Percentiles rank a stretch among this genome's conserved stretches.
Evolutionary conservation across 2,888 invertebrate species (phyloP).

Genomic region (Pandemis heparana): DNA sequence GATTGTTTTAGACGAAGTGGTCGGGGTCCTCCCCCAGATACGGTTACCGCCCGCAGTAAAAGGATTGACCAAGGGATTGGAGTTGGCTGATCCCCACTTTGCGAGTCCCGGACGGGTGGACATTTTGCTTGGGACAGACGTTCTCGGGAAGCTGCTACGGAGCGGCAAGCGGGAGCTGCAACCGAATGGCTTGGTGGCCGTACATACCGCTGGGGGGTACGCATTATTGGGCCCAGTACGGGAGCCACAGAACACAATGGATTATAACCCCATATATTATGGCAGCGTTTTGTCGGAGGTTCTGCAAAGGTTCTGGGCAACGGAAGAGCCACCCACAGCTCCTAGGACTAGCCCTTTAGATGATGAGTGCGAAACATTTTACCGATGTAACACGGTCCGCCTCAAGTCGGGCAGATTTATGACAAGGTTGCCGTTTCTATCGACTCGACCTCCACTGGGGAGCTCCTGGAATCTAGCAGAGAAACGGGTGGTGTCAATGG

Average conservation of each 20-base stretch:
- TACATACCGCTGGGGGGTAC: not conserved
- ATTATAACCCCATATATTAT: not conserved
- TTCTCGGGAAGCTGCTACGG: too few relatives aligned
- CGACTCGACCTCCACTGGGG: too few relatives aligned
- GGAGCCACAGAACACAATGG: not conserved
- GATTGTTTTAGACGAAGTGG: not conserved
- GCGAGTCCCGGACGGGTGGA: not conserved
- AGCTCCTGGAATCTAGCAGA: too few relatives aligned
- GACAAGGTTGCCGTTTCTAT: too few relatives aligned
- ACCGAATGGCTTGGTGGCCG: too few relatives aligned
- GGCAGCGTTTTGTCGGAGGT: not conserved
- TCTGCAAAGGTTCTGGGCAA: not conserved
- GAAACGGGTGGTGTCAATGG: too few relatives aligned
- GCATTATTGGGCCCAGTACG: not conserved
- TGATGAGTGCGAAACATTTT: not conserved
- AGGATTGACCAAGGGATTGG: not conserved
- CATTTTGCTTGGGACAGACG: too few relatives aligned
- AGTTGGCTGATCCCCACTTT: not conserved
- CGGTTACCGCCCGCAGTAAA: not conserved
- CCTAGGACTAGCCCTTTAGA: not conserved
- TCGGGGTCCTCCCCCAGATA: not conserved
- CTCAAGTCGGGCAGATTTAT: too few relatives aligned
- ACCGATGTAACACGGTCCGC: too few relatives aligned
- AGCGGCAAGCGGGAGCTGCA: too few relatives aligned
- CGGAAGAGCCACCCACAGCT: not conserved